Evolutionary conservation across 2,113 vertebrate species (phyloP).

Genomic region (Abramis brama): DNA sequence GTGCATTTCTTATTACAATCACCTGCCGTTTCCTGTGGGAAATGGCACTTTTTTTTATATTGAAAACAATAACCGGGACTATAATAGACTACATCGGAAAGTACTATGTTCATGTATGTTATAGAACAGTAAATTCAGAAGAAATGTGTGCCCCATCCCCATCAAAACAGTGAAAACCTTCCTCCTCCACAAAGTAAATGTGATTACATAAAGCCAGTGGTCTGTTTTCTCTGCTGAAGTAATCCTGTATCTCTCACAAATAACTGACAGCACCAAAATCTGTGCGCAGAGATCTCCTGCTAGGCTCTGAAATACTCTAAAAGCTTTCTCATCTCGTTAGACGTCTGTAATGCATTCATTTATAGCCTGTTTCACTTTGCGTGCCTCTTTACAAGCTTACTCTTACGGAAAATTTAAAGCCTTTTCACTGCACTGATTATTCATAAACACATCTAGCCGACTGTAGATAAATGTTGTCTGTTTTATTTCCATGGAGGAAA

Average conservation of each 20-base stretch:
- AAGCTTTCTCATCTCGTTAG: conserved; percentile 60
- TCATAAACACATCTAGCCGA: conserved; percentile 51
- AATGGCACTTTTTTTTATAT: background rate
- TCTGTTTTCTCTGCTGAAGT: conserved; percentile 38
- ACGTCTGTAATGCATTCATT: conserved; percentile 56
- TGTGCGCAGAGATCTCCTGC: conserved; percentile 33
- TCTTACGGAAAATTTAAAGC: conserved; percentile 41
- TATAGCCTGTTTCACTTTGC: conserved; percentile 41
- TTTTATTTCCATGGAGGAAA: conserved; percentile 47
- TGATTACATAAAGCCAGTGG: conserved; percentile 47
- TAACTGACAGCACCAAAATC: conserved; percentile 46
- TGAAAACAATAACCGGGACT: conserved; percentile 1
- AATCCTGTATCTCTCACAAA: conserved; percentile 52
- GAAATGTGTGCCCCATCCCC: background rate
- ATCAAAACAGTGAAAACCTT: conserved; percentile 49
- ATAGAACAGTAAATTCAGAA: conserved; percentile 4
- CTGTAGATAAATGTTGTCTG: conserved; percentile 50
- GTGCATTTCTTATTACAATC: conserved; percentile 20
- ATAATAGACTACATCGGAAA: background rate
- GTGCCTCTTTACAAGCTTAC: conserved; percentile 13
- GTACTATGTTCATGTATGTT: background rate
- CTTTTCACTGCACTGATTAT: conserved; percentile 49
- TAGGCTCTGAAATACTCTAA: conserved; percentile 50
- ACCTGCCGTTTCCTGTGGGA: background rate
- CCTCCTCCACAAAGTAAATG: conserved; percentile 45